These are phyloP conservation scores for Cataglyphis livida DNA, from an alignment of 2,888 invertebrate species.

Conservation along the genomic window DNA sequence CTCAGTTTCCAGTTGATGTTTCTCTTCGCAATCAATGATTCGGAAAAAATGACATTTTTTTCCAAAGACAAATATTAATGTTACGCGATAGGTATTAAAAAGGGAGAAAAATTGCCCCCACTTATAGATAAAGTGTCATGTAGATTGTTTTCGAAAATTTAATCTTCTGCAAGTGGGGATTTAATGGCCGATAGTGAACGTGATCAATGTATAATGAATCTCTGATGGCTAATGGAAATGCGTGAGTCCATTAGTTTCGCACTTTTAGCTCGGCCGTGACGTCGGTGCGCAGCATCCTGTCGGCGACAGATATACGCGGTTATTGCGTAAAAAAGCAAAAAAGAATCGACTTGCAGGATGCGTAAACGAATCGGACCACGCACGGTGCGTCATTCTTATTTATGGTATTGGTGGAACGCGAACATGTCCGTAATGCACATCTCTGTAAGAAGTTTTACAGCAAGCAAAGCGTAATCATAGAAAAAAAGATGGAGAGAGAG, in stretches of 20 bases:
- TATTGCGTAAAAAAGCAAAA: conserved; percentile 5
- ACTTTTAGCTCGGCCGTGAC: neutral
- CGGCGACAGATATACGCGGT: neutral
- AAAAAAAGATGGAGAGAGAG: neutral
- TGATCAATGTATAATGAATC: conserved; percentile 14
- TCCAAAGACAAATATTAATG: neutral
- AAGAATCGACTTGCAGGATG: conserved; percentile 1
- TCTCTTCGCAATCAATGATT: neutral
- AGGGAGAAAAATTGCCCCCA: neutral
- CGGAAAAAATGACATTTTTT: neutral
- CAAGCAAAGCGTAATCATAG: neutral
- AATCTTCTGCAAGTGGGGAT: neutral
- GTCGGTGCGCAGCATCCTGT: neutral
- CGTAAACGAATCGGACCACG: neutral
- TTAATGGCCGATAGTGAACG: neutral
- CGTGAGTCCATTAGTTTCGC: conserved; percentile 45
- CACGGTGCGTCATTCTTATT: neutral
- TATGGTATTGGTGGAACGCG: neutral
- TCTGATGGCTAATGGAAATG: conserved; percentile 41
- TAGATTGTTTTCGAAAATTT: neutral
- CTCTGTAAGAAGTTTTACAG: conserved; percentile 10
- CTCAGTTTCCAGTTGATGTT: neutral
- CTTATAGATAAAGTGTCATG: neutral
- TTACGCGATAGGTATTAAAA: neutral
- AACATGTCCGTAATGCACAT: neutral